Evolutionary conservation across 2,113 vertebrate species (phyloP).

Genomic region (Corythoichthys intestinalis): DNA sequence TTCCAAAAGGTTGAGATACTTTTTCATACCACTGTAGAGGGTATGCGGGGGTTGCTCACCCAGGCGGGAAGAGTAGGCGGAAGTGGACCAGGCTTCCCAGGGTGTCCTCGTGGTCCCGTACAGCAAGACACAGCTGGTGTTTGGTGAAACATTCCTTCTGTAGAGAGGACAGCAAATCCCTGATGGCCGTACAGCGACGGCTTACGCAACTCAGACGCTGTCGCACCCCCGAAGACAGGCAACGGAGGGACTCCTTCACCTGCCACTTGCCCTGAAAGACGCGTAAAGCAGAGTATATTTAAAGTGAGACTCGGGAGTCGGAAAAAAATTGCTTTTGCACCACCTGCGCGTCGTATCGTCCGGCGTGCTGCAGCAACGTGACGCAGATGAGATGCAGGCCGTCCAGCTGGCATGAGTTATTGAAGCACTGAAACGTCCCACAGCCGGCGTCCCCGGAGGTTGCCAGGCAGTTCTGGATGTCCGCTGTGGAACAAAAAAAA

Average conservation of each 20-base stretch:
- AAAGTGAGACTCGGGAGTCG: no score
- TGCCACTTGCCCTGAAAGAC: conserved; percentile 86
- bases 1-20: no score
- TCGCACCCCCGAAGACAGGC: conserved; percentile 88
- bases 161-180: conserved; percentile 88
- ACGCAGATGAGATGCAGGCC: conserved; percentile 92
- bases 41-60: conserved; percentile 71
- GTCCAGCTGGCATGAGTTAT: conserved; percentile 89
- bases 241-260: conserved; percentile 91
- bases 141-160: conserved; percentile 93
- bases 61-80: conserved; percentile 87
- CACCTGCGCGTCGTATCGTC: conserved; percentile 94
- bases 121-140: conserved; percentile 85
- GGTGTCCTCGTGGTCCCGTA: conserved; percentile 83
- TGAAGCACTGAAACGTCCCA: conserved; percentile 92
- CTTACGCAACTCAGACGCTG: conserved; percentile 93
- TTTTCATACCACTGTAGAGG: no score
- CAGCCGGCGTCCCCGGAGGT: conserved; percentile 91
- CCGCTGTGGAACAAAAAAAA: conserved; percentile 62
- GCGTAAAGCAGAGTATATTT: background rate
- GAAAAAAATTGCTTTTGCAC: background rate
- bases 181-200: conserved; percentile 88
- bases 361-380: conserved; percentile 93
- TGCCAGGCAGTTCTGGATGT: conserved; percentile 91
- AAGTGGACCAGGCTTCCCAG: conserved; percentile 94